Conservation (phyloP, 2,797 vertebrate genomes). For the Sebastes reedi region DNA sequence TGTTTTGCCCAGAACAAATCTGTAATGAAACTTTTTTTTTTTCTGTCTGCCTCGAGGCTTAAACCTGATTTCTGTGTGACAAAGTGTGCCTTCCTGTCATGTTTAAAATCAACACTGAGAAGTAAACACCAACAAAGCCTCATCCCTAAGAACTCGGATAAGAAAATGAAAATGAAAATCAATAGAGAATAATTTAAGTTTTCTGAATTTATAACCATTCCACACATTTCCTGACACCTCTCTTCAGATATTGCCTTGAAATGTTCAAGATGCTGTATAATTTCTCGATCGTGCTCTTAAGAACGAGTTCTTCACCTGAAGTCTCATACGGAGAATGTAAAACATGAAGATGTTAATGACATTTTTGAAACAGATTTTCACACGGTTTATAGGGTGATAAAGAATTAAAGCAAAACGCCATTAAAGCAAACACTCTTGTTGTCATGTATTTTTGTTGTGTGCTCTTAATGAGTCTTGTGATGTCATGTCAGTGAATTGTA, state of each 20-base stretch:
- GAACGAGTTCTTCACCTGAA: slow-evolving; percentile 35
- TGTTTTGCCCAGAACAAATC: slow-evolving; percentile 40
- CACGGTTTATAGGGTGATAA: slow-evolving; percentile 48
- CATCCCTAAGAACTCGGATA: slow-evolving; percentile 6
- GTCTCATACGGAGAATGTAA: slow-evolving; percentile 56
- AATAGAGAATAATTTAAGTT: not conserved
- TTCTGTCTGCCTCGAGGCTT: slow-evolving; percentile 22
- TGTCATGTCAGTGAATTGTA: not conserved
- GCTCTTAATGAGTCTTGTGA: not conserved
- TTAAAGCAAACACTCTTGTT: slow-evolving; percentile 16
- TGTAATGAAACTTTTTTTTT: slow-evolving; percentile 15
- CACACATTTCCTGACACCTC: slow-evolving; percentile 29
- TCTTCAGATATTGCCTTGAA: slow-evolving; percentile 50
- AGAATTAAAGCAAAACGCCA: slow-evolving; percentile 68
- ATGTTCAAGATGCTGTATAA: slow-evolving; percentile 27
- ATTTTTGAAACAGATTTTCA: slow-evolving; percentile 56
- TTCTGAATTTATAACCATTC: slow-evolving; percentile 40
- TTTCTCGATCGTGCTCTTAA: slow-evolving; percentile 4
- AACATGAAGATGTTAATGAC: slow-evolving; percentile 40
- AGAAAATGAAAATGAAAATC: not conserved
- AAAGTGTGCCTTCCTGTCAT: slow-evolving; percentile 66
- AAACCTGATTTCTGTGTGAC: slow-evolving; percentile 29
- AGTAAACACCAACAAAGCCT: slow-evolving; percentile 50
- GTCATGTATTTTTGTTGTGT: slow-evolving; percentile 8
- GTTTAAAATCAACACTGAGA: slow-evolving; percentile 38